These are phyloP conservation scores for Microplitis mediator DNA, from an alignment of 1,140 invertebrate species.

Conservation along the genomic window DNA sequence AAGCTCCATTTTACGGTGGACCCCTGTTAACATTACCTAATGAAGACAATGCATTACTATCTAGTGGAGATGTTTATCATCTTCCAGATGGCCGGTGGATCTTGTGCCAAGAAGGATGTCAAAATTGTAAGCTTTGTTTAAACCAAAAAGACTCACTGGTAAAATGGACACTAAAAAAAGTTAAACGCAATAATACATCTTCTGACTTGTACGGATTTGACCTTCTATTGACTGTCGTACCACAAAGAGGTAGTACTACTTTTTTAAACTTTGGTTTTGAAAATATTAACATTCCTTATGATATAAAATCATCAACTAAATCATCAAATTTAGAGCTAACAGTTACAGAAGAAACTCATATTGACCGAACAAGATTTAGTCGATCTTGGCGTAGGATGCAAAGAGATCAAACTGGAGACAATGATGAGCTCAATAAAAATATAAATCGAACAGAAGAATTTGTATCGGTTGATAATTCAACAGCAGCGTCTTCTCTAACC, in stretches of 20 bases:
- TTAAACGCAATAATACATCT: conserved; percentile 25
- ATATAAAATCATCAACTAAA: neutral
- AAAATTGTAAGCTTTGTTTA: conserved; percentile 39
- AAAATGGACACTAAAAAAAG: conserved; percentile 38
- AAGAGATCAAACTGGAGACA: neutral
- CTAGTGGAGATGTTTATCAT: conserved; percentile 42
- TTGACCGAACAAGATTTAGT: neutral
- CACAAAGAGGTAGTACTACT: conserved; percentile 27
- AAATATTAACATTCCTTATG: conserved; percentile 34
- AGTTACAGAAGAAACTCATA: neutral
- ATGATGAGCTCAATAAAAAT: neutral
- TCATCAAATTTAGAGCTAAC: neutral
- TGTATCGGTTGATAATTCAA: neutral
- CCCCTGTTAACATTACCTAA: conserved; percentile 26
- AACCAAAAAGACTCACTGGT: conserved; percentile 29
- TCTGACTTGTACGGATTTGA: conserved; percentile 28
- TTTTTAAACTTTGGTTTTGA: conserved; percentile 25
- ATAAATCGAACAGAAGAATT: neutral
- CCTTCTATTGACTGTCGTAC: conserved; percentile 41
- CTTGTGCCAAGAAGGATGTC: conserved; percentile 48
- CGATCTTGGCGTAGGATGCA: neutral
- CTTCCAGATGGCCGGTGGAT: conserved; percentile 43
- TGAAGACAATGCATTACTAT: conserved; percentile 30
- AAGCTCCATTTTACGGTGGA: conserved; percentile 45
- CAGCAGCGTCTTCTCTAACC: neutral